A percentile compares a stretch with the other conserved stretches of the same genome.
Conservation (phyloP, 2,888 invertebrate species). For the Scaeva pyrastri region DNA sequence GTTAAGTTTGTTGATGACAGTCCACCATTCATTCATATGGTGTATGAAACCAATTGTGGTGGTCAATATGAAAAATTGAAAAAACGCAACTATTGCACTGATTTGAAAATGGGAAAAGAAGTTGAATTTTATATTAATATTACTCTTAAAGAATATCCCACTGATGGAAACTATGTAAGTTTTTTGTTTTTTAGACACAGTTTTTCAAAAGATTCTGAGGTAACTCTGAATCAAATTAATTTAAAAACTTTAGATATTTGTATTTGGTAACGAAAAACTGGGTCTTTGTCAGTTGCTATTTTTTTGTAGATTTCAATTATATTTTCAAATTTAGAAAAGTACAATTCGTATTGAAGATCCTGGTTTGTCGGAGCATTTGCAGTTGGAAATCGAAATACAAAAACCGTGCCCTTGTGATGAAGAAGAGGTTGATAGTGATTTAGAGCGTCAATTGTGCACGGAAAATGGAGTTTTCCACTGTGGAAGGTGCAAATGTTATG, state of each 20-base stretch:
- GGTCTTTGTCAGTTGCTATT: neutral
- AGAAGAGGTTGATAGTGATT: conserved; percentile 78
- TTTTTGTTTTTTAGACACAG: conserved; percentile 17
- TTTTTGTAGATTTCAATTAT: neutral
- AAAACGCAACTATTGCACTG: conserved; percentile 86
- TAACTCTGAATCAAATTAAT: too few relatives aligned
- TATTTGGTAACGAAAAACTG: neutral
- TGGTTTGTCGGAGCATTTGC: conserved; percentile 89
- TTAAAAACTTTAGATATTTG: too few relatives aligned
- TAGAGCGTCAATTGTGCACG: conserved; percentile 79
- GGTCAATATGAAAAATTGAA: conserved; percentile 84
- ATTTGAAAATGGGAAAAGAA: conserved; percentile 86
- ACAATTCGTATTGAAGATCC: conserved; percentile 89
- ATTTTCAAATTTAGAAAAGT: conserved; percentile 81
- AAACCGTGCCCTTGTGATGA: conserved; percentile 89
- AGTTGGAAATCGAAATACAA: conserved; percentile 89
- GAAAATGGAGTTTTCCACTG: conserved; percentile 86
- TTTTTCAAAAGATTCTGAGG: neutral
- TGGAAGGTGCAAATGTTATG: conserved; percentile 87
- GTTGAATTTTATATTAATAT: conserved; percentile 88
- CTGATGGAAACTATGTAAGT: conserved; percentile 84
- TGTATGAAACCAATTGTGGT: conserved; percentile 90
- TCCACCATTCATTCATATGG: conserved; percentile 87
- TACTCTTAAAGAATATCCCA: conserved; percentile 86
- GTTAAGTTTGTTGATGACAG: conserved; percentile 88